Evolutionary conservation across 1,140 invertebrate genomes (phyloP), one percentile per base, ranked within the genome.

Genomic region (Pachyrhynchus sulphureomaculatus): DNA sequence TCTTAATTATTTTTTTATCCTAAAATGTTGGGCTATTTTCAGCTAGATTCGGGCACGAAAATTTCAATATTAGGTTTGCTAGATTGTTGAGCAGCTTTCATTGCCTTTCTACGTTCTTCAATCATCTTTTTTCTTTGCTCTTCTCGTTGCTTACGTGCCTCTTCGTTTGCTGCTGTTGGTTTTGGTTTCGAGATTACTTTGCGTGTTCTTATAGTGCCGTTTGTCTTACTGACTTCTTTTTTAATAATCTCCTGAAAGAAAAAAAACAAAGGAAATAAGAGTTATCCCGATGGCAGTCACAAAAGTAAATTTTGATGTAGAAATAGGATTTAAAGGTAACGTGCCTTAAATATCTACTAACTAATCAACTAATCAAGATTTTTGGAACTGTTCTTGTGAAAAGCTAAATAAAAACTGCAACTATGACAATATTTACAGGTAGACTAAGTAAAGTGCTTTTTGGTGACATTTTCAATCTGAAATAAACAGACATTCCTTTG

Each of bases 41-140:
- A 75, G 71, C 73, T 75, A 55, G 79, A 80, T 70, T 82, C 83
- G 24, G 83, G 82, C 34, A 81, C 77, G 67, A 83, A 86, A 67
- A 86, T 86, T 78, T 85, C 81, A 15, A 86, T 82, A 54, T 76
- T 76, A 57, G 79, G 74, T 55, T 66, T 56, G 29, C 36, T 56
- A 15, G 21, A 8, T 36, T 72, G 61, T n/a, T 73, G 62, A 41
- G 80, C 76, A 64, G 80, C 79, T 52, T 81, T 78, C 81, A 88
- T 84, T 6, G 86, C 86, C 64, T 84, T 84, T 60, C 88, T 80
- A 67, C 83, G 85, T 69, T 90, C 88, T 70, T 92, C 91, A 44
- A 93, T 75, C 80, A 94, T 81, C 68, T 88, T 87, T 64, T 89
- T 88, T 58, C 92, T 81, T 23, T 89, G 86, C 47, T 89, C 88